A percentile compares a stretch with the other conserved stretches of the same genome.
Conservation (phyloP, 2,113 vertebrate species). For the Coreoperca whiteheadi region DNA sequence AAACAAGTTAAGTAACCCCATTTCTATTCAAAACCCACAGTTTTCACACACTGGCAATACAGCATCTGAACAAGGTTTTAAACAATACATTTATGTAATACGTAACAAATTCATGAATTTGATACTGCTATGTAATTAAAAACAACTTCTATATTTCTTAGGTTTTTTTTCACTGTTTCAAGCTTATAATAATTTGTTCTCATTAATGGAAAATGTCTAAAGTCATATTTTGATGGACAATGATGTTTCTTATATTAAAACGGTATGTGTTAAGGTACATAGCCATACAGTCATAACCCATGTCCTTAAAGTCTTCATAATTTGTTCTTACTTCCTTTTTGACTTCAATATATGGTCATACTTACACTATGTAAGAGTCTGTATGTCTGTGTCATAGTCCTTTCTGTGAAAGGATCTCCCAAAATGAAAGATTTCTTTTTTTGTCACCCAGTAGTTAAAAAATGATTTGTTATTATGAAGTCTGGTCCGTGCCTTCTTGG, state of each 20-base stretch:
- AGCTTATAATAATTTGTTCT: slow-evolving; percentile 54
- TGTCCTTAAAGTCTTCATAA: slow-evolving; percentile 52
- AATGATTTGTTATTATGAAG: slow-evolving; percentile 82
- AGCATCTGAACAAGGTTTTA: slow-evolving; percentile 33
- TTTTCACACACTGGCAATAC: not conserved
- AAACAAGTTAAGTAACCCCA: not conserved
- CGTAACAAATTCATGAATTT: slow-evolving; percentile 49
- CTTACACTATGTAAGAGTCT: slow-evolving; percentile 69
- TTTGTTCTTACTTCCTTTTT: slow-evolving; percentile 45
- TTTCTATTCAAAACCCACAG: not conserved
- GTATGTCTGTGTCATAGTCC: slow-evolving; percentile 84
- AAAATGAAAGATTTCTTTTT: slow-evolving; percentile 56
- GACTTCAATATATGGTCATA: slow-evolving; percentile 61
- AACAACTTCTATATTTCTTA: slow-evolving; percentile 64
- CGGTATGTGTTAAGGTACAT: slow-evolving; percentile 70
- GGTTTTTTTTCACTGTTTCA: slow-evolving; percentile 54
- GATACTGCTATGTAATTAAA: slow-evolving; percentile 58
- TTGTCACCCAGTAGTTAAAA: slow-evolving; percentile 68
- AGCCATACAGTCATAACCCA: slow-evolving; percentile 76
- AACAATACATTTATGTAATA: slow-evolving; percentile 29
- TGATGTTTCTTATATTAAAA: slow-evolving; percentile 59
- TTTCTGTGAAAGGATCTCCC: slow-evolving; percentile 94
- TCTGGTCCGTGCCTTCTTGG: slow-evolving; percentile 87
- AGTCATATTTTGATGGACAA: slow-evolving; percentile 62
- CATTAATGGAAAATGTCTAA: slow-evolving; percentile 57